These are phyloP conservation scores for Euzetes globulus DNA, from an alignment of 2,888 invertebrate genomes.

Conservation along the genomic window DNA sequence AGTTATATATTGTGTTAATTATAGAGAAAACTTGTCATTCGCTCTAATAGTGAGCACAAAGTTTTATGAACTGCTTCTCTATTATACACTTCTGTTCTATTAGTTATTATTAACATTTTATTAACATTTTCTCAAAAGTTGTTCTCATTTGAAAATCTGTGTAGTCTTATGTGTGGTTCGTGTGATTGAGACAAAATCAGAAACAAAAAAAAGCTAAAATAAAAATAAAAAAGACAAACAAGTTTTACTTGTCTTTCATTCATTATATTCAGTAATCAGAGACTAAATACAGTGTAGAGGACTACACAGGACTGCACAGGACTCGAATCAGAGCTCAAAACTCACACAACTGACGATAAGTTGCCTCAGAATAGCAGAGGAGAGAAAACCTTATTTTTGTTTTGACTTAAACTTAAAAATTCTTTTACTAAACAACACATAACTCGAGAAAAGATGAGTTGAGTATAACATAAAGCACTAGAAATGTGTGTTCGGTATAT, in stretches of 20 bases:
- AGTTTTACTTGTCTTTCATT: conserved; percentile 18
- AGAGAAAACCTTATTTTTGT: conserved; percentile 6
- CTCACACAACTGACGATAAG: background rate
- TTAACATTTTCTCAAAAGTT: conserved; percentile 14
- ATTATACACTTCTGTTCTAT: background rate
- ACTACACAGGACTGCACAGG: background rate
- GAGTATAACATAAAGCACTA: conserved; percentile 19
- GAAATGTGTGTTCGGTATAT: conserved; percentile 5
- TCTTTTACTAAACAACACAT: conserved; percentile 9
- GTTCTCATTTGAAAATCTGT: background rate
- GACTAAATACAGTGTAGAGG: background rate
- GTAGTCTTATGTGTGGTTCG: background rate
- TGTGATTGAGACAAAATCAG: background rate
- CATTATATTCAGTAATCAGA: conserved; percentile 1
- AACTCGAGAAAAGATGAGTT: conserved; percentile 1
- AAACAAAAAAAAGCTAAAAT: background rate
- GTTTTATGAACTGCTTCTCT: background rate
- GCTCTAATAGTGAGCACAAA: background rate
- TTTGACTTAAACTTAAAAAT: conserved; percentile 7
- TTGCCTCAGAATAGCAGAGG: background rate
- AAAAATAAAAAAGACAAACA: background rate
- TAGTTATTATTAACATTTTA: background rate
- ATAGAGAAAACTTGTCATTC: background rate
- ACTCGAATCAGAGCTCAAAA: too few relatives aligned
- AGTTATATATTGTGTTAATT: too few relatives aligned